Evolutionary conservation across 1,140 invertebrate species (phyloP), one percentile per base, ranked within the genome.

Genomic region (Eueides isabella): DNA sequence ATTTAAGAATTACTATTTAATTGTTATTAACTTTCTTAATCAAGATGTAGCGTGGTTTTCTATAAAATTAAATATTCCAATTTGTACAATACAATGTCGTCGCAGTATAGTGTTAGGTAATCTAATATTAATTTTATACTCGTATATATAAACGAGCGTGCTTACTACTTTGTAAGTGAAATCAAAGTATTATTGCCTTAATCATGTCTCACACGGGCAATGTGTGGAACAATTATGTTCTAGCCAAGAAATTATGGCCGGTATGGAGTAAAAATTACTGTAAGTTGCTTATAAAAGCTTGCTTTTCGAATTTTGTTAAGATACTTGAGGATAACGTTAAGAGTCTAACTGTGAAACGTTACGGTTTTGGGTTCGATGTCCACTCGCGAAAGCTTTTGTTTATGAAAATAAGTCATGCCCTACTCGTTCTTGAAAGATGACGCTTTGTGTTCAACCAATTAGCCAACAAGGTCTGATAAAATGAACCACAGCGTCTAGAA

Each of bases 121-220:
- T 55, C 48, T 55, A 2, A 55, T 19, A 44, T n/a, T 44, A 44
- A 44, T 16, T 12, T 12, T 4, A 38, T n/a, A n/a, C n/a, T n/a
- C n/a, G n/a, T n/a, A n/a, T n/a, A 7, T 5, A 55, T 55, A 23
- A 55, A 55, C 48, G 5, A 23, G 48, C 48, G 16, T 23, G 3
- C 48, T 55, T 55, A 55, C 2, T 11, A 55, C 19, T 55, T 19
- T 23, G 19, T 55, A 55, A 55, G 48, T 3, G 23, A 55, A 55
- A 55, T 55, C 19, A 55, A 19, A 55, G 19, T 55, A 55, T 55
- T 55, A 55, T 55, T 26, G 48, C 48, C 19, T 19, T 55, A 55
- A 23, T 55, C 26, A 55, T 55, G 7, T 11, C 19, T 11, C 41
- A 55, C 9, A 55, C 9, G n/a, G 7, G 44, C 44, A 55, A 55